These are phyloP conservation scores for Coptodon bakossiorum DNA, from an alignment of 2,113 vertebrate species.

Conservation along the genomic window DNA sequence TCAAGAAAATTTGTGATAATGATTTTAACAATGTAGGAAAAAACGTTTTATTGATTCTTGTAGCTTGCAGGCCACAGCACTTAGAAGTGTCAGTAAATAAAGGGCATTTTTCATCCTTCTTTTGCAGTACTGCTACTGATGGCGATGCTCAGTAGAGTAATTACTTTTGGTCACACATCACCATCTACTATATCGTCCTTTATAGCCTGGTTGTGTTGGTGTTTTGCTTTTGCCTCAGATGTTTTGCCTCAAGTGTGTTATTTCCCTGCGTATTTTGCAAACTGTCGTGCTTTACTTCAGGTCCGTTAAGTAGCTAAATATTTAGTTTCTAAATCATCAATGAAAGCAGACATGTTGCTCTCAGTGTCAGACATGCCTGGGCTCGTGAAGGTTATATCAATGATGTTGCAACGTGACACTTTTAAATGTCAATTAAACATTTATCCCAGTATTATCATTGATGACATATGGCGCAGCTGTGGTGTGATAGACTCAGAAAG, in stretches of 20 bases:
- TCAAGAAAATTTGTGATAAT: background rate
- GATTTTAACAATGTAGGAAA: background rate
- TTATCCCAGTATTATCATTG: background rate
- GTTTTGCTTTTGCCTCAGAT: background rate
- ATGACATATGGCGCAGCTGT: background rate
- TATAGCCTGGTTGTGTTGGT: background rate
- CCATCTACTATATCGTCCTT: background rate
- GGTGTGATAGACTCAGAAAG: background rate
- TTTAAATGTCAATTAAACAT: background rate
- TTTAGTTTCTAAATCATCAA: background rate
- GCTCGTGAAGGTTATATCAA: background rate
- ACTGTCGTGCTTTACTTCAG: background rate
- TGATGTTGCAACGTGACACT: background rate
- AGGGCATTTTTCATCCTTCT: background rate
- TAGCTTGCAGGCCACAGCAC: rapidly evolving
- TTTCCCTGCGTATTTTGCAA: background rate
- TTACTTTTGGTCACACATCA: background rate
- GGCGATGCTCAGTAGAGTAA: background rate
- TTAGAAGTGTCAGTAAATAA: rapidly evolving
- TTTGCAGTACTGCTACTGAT: background rate
- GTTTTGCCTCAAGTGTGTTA: background rate
- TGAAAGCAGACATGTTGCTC: background rate
- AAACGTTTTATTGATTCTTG: background rate
- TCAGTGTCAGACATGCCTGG: background rate
- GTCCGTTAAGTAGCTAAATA: background rate